A percentile compares a stretch with the other conserved stretches of the same genome.
Conservation (phyloP, 2,113 vertebrate genomes). For the Hydrochoerus hydrochaeris region DNA sequence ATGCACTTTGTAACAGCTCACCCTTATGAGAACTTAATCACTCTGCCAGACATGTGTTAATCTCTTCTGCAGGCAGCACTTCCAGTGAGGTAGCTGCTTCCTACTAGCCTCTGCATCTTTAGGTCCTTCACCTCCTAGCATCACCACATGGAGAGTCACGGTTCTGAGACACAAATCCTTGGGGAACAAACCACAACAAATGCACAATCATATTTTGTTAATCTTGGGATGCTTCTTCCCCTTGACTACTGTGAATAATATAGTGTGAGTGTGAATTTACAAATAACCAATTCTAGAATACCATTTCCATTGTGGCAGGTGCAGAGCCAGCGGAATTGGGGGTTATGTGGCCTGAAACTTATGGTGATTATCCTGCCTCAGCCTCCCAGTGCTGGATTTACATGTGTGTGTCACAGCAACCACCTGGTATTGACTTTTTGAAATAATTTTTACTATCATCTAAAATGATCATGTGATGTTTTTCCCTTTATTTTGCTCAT, state of each 20-base stretch:
- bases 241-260: neutral
- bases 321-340: neutral
- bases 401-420: neutral
- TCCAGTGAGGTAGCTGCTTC: neutral
- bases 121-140: neutral
- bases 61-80: neutral
- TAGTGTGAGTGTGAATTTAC: neutral
- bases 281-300: neutral
- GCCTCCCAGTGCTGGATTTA: neutral
- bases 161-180: neutral
- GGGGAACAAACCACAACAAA: neutral
- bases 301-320: neutral
- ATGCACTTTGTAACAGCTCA: neutral
- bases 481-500: neutral
- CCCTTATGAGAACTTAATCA: neutral
- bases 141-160: neutral
- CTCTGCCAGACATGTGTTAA: neutral
- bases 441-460: neutral
- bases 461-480: neutral
- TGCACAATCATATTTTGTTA: neutral
- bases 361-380: neutral
- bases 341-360: neutral
- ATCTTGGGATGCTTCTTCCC: neutral
- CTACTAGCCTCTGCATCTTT: neutral
- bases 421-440: neutral